Evolutionary conservation across 2,113 vertebrate genomes (phyloP).

Genomic region (Poecilia latipinna): DNA sequence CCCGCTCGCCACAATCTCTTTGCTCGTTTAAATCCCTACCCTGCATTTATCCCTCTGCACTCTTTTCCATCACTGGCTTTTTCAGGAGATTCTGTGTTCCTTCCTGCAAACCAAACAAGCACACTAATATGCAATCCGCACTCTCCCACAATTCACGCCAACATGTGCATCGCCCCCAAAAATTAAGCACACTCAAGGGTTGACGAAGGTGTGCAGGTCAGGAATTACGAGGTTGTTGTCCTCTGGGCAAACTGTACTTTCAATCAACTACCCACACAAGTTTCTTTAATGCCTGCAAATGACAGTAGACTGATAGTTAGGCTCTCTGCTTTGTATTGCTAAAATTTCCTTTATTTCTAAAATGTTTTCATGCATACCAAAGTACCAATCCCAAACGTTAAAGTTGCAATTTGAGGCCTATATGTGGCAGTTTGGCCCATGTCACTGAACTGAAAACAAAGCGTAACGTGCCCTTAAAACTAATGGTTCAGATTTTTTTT

Average conservation of each 20-base stretch:
- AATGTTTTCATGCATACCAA: neutral
- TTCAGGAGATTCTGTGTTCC: slow-evolving; percentile 50
- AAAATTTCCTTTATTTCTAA: neutral
- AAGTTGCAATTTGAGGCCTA: neutral
- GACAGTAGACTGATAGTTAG: neutral
- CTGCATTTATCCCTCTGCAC: slow-evolving; percentile 74
- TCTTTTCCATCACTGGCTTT: slow-evolving; percentile 43
- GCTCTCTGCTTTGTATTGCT: neutral
- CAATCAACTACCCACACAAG: neutral
- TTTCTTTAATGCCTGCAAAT: neutral
- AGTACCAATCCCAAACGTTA: neutral
- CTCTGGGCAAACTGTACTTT: neutral
- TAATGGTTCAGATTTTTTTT: neutral
- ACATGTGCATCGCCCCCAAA: neutral
- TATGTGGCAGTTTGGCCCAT: neutral
- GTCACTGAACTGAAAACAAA: neutral
- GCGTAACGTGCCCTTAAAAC: too few relatives aligned
- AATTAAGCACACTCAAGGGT: neutral
- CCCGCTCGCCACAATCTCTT: slow-evolving; percentile 75
- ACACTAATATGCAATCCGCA: slow-evolving; percentile 36
- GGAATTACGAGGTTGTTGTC: neutral
- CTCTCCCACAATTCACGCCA: slow-evolving; percentile 31
- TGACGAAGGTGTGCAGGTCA: neutral
- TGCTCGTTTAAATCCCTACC: slow-evolving; percentile 78
- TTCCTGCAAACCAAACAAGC: slow-evolving; percentile 55